Conservation (phyloP, 2,113 vertebrate species). For the Xiphophorus hellerii region DNA sequence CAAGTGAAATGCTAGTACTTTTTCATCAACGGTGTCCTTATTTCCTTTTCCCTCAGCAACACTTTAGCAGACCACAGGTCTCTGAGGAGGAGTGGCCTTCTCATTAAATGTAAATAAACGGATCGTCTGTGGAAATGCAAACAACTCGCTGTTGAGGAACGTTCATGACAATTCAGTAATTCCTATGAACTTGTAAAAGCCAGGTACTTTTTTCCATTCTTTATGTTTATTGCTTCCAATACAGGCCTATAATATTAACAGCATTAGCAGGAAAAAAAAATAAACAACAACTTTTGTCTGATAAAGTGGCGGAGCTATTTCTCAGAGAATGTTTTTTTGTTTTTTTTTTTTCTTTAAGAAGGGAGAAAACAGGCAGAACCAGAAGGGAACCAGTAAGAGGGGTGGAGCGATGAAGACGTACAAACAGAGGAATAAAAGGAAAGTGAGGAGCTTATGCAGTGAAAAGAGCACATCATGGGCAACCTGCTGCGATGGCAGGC, state of each 20-base stretch:
- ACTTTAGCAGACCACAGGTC: too few species aligned
- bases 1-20: too few species aligned
- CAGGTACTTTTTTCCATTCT: not conserved
- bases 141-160: too few species aligned
- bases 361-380: slow-evolving; percentile 1
- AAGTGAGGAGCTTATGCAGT: slow-evolving; percentile 78
- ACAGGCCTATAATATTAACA: not conserved
- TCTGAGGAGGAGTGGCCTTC: too few species aligned
- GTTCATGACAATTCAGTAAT: too few species aligned
- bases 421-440: slow-evolving; percentile 59
- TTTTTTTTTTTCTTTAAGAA: not conserved
- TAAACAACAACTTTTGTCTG: not conserved
- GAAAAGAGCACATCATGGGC: slow-evolving; percentile 84
- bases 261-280: not conserved
- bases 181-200: not conserved
- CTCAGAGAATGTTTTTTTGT: not conserved
- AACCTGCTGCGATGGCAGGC: slow-evolving; percentile 87
- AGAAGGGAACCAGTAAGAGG: slow-evolving; percentile 30
- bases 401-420: slow-evolving; percentile 20
- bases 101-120: too few species aligned
- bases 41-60: too few species aligned
- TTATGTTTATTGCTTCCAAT: not conserved
- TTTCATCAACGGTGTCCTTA: too few species aligned
- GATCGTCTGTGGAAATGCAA: too few species aligned
- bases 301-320: not conserved